A percentile compares a stretch with the other conserved stretches of the same genome.
phyloP scores from a whole-genome alignment of 1,140 invertebrate species.

The Apis florea region DNA sequence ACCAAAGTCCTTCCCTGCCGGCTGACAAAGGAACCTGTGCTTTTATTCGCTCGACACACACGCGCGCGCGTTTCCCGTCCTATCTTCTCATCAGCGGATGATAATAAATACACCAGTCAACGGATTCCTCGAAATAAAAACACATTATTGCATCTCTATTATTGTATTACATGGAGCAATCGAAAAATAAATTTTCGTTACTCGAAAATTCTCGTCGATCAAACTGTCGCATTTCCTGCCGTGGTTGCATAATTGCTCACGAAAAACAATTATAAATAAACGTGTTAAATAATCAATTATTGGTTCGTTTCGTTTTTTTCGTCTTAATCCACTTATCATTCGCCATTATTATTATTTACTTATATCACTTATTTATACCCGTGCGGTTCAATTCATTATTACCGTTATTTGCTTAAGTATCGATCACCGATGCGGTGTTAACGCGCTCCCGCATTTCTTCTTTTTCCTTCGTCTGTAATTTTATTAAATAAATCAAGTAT shows the following conservation, averaged over 20 bases:
- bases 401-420: slow-evolving; percentile 35
- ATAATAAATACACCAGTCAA: neutral
- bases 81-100: neutral
- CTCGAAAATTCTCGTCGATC: too few relatives aligned
- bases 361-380: slow-evolving; percentile 23
- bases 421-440: neutral
- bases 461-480: slow-evolving; percentile 43
- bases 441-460: neutral
- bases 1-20: neutral
- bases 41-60: too few relatives aligned
- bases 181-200: too few relatives aligned
- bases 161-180: too few relatives aligned
- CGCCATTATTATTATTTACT: neutral
- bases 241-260: neutral
- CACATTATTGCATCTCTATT: too few relatives aligned
- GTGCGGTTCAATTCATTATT: slow-evolving; percentile 28
- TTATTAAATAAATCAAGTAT: slow-evolving; percentile 52
- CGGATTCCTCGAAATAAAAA: too few relatives aligned
- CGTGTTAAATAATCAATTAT: slow-evolving; percentile 26
- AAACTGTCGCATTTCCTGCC: neutral
- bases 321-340: neutral
- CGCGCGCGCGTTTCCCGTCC: neutral
- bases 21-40: neutral
- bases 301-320: neutral
- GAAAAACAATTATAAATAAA: slow-evolving; percentile 1